Evolutionary conservation across 2,888 invertebrate genomes (phyloP).

Genomic region (Heliconius hortense): DNA sequence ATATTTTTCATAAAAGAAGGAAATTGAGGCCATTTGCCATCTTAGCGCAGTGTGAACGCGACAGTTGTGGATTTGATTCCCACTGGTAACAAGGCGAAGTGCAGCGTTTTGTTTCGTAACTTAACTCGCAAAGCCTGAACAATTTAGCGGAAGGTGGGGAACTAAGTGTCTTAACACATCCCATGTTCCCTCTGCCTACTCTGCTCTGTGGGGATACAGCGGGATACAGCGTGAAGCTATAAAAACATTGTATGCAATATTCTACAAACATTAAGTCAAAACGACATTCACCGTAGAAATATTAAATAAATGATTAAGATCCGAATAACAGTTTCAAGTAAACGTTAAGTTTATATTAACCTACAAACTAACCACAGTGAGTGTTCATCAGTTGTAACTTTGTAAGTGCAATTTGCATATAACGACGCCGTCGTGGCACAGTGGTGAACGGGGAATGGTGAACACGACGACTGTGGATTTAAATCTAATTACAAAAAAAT

Average conservation of each 20-base stretch:
- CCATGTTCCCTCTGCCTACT: background rate
- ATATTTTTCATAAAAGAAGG: no score
- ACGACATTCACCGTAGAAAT: background rate
- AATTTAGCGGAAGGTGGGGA: background rate
- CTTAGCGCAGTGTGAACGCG: no score
- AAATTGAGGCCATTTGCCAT: no score
- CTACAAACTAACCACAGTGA: constrained; percentile 19
- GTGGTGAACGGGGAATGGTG: no score
- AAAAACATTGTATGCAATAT: background rate
- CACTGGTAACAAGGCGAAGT: background rate
- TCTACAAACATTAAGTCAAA: background rate
- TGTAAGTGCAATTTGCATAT: background rate
- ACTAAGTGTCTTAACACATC: background rate
- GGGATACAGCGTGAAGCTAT: background rate
- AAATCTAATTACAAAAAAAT: background rate
- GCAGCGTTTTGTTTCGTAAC: background rate
- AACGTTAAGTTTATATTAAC: constrained; percentile 24
- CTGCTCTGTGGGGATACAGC: no score
- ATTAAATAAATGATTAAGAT: constrained; percentile 8
- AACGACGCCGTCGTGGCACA: background rate
- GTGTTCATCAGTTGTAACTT: constrained; percentile 3
- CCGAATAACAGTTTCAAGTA: constrained; percentile 3
- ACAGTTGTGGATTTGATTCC: background rate
- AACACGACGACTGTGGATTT: background rate
- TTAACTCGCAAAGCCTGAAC: background rate